phyloP scores from a whole-genome alignment of 2,113 vertebrate genomes.

The Willisornis vidua region DNA sequence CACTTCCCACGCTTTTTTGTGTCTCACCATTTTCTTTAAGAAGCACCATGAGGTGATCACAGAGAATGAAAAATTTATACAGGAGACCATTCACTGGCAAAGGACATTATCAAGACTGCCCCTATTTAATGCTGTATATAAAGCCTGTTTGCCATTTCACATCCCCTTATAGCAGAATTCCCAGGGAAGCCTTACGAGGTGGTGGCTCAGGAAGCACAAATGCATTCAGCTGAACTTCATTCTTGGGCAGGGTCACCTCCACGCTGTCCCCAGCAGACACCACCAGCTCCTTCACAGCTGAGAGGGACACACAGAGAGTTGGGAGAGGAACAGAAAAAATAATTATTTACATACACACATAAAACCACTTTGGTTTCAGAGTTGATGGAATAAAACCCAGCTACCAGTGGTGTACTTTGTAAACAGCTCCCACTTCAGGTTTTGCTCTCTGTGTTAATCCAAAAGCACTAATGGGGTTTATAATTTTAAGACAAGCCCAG shows the following conservation, averaged over 20 bases:
- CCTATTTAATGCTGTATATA: not conserved
- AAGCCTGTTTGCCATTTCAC: not conserved
- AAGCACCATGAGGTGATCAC: not conserved
- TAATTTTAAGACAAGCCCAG: not conserved
- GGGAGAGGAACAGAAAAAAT: not conserved
- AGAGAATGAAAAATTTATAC: not conserved
- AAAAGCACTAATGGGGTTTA: not conserved
- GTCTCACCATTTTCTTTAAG: not conserved
- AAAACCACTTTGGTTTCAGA: not conserved
- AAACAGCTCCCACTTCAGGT: not conserved
- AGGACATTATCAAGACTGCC: not conserved
- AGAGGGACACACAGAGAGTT: constrained; percentile 1
- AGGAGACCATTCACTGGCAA: not conserved
- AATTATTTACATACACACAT: not conserved
- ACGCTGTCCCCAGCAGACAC: constrained; percentile 94
- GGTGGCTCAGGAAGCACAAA: constrained; percentile 84
- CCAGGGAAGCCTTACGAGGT: constrained; percentile 74
- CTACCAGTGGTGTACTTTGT: not conserved
- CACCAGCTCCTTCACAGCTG: constrained; percentile 86
- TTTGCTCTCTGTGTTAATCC: not conserved
- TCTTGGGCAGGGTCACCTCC: constrained; percentile 89
- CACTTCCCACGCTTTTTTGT: not conserved
- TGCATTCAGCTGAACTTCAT: constrained; percentile 90
- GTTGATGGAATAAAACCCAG: not conserved
- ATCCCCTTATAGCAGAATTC: not conserved